phyloP scores from a whole-genome alignment of 2,113 vertebrate species.

The Lynx canadensis region DNA sequence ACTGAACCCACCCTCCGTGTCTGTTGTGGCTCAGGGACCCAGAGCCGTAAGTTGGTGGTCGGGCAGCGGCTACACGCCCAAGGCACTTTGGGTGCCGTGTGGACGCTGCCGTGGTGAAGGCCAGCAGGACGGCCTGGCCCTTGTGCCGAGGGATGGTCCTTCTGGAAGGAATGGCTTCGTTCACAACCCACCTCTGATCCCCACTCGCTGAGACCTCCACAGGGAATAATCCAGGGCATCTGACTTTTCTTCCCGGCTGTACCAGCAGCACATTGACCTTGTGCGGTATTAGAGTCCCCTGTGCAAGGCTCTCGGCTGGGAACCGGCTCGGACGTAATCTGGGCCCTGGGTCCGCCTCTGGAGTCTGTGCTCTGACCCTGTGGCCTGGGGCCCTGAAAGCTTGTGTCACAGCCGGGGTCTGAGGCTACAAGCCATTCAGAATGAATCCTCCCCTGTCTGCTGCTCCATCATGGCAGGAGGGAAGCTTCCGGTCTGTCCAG shows the following conservation, averaged over 20 bases:
- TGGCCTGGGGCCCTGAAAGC: not conserved
- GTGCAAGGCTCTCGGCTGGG: not conserved
- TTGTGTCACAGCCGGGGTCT: not conserved
- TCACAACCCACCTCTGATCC: not conserved
- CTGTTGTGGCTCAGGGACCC: too few relatives aligned
- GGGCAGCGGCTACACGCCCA: not conserved
- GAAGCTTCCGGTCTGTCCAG: not conserved
- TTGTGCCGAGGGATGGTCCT: not conserved
- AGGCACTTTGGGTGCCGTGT: not conserved
- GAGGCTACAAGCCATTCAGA: too few relatives aligned
- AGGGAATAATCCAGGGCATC: not conserved
- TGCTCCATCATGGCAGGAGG: not conserved
- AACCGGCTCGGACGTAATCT: not conserved
- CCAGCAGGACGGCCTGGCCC: not conserved
- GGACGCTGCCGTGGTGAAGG: not conserved
- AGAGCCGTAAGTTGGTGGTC: not conserved
- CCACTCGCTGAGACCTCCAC: not conserved
- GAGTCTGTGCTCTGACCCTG: not conserved
- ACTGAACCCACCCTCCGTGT: accelerated
- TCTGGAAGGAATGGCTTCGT: not conserved
- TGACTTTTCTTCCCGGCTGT: not conserved
- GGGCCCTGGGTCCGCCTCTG: not conserved
- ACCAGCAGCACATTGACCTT: not conserved
- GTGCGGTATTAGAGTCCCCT: not conserved
- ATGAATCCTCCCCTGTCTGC: too few relatives aligned